Evolutionary conservation across 2,888 invertebrate genomes (phyloP), one percentile per base, ranked within the genome.

Genomic region (Meiosimyza platycephala): DNA sequence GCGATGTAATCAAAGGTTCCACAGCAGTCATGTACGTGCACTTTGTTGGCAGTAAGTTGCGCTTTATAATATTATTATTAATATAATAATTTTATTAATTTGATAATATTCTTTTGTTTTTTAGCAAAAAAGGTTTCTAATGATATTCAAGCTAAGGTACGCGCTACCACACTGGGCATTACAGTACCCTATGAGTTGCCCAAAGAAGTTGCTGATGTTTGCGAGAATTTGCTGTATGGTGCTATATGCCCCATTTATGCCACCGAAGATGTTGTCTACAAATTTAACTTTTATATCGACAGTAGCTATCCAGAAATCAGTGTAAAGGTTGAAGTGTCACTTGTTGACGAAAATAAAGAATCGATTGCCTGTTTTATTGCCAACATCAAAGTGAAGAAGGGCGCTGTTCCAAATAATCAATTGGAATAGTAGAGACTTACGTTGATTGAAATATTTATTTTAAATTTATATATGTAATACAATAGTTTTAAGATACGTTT

Each of bases 231-330:
- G 9, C 18, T 82, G 62, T 77, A 84, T 13, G 84, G 79, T 4
- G 85, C 83, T 60, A 75, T 75, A 4, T 87, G 87, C 66, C 86
- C 87, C 15, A 77, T 87, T 15, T 78, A 84, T 52, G 76, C 76
- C 28, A 80, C 76, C 33, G 86, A 87, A 75, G 82, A 83, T 76
- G 84, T 80, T 15, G 80, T 81, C 0, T 87, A 87, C 62, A 70
- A 79, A 15, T 84, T 87, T n/a, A 78, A 78, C 13, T 82, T 87
- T 69, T 84, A 80, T 54, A 74, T 85, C 11, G 82, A 80, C 1
- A 22, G 28, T 1, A 40, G 63, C 0, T 85, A 85, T 76, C 85
- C 85, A 57, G 82, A 83, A 77, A 80, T 85, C 48, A 78, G 79
- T 2, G 81, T 84, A 51, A 83, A 82, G 40, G 81, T 85, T 11